A percentile compares a stretch with the other conserved stretches of the same genome.
phyloP scores from a whole-genome alignment of 2,888 invertebrate genomes.

The Folsomia candida region DNA sequence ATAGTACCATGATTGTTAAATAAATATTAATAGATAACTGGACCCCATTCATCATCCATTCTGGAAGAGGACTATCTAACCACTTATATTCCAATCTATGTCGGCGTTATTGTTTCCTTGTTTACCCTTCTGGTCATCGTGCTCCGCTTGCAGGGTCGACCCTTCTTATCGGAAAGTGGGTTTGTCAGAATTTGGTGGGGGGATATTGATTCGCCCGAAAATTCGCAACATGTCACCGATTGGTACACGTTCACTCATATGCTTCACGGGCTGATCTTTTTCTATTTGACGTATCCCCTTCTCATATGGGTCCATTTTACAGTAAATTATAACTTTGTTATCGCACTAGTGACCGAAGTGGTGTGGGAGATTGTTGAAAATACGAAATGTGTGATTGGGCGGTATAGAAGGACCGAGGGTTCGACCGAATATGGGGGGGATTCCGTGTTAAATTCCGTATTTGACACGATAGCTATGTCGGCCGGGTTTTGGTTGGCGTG shows the following conservation, averaged over 20 bases:
- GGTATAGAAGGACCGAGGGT: constrained; percentile 14
- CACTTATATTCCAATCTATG: neutral
- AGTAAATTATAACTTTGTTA: neutral
- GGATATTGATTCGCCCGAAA: constrained; percentile 4
- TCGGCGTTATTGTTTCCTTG: neutral
- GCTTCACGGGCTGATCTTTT: constrained; percentile 19
- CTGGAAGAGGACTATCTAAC: neutral
- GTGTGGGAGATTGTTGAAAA: constrained; percentile 19
- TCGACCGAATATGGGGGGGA: constrained; percentile 18
- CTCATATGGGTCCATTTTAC: neutral
- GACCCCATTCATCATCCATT: no score
- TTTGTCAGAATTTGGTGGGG: constrained; percentile 10
- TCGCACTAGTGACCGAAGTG: neutral
- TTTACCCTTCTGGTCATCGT: neutral
- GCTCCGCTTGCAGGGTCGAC: neutral
- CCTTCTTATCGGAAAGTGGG: constrained; percentile 1
- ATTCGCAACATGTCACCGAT: constrained; percentile 17
- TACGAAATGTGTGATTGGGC: constrained; percentile 8
- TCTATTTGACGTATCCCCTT: neutral
- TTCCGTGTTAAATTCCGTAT: constrained; percentile 10
- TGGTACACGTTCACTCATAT: constrained; percentile 21
- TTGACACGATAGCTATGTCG: constrained; percentile 15
- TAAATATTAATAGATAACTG: no score
- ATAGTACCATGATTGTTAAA: no score
- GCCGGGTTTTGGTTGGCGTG: constrained; percentile 9